These are phyloP conservation scores for Stenotaenia linearis DNA, from an alignment of 2,888 invertebrate species.

Conservation along the genomic window DNA sequence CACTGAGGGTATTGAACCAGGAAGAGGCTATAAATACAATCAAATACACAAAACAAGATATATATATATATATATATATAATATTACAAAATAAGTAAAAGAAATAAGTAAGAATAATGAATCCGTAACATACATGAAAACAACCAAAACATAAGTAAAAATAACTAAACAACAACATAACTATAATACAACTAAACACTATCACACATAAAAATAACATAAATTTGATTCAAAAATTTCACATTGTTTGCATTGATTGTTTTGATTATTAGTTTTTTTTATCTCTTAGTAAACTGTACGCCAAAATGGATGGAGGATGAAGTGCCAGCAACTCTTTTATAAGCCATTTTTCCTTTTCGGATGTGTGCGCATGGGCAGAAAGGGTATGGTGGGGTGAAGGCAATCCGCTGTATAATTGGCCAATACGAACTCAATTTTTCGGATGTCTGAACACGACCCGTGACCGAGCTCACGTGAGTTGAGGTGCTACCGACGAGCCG, in stretches of 20 bases:
- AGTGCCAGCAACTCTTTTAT: not conserved
- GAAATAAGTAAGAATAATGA: too few species aligned
- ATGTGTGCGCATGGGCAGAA: not conserved
- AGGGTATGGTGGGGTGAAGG: not conserved
- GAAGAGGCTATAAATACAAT: too few species aligned
- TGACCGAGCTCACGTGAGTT: not conserved
- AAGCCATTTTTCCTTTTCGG: not conserved
- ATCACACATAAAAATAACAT: too few species aligned
- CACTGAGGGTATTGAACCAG: too few species aligned
- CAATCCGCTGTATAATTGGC: conserved; percentile 9
- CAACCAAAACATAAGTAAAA: too few species aligned
- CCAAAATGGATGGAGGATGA: not conserved
- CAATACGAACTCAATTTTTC: conserved; percentile 1
- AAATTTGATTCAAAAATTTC: too few species aligned
- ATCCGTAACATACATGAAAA: too few species aligned
- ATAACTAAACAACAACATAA: too few species aligned
- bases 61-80: too few species aligned
- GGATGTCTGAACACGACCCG: not conserved
- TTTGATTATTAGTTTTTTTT: not conserved
- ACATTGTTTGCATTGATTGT: not conserved
- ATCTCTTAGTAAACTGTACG: not conserved
- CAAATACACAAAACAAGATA: too few species aligned
- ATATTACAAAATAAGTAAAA: too few species aligned
- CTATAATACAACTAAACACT: too few species aligned
- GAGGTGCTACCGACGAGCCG: not conserved